These are phyloP conservation scores for Telenomus remus DNA, from an alignment of 1,140 invertebrate genomes.

Conservation along the genomic window DNA sequence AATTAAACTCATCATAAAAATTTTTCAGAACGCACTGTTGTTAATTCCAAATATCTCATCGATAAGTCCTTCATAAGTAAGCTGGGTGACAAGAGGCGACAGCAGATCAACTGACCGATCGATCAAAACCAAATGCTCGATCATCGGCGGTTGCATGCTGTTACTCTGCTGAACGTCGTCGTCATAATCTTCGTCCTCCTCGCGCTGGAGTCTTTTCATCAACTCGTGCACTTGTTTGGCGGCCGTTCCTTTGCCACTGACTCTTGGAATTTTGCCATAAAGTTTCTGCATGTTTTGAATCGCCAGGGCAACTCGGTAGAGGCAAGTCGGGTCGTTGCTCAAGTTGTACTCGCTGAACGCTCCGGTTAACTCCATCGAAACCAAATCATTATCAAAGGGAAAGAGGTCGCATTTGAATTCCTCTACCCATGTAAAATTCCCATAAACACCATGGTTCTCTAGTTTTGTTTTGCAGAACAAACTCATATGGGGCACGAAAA, in stretches of 20 bases:
- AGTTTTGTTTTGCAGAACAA: slow-evolving; percentile 90
- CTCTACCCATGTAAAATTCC: slow-evolving; percentile 85
- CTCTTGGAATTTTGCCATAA: slow-evolving; percentile 91
- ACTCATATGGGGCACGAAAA: slow-evolving; percentile 92
- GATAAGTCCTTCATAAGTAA: slow-evolving; percentile 98
- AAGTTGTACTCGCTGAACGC: slow-evolving; percentile 88
- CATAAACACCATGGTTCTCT: slow-evolving; percentile 87
- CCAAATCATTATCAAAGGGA: slow-evolving; percentile 93
- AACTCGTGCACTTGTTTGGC: slow-evolving; percentile 93
- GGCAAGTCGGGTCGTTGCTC: slow-evolving; percentile 90
- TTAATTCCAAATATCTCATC: slow-evolving; percentile 91
- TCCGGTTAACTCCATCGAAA: slow-evolving; percentile 92
- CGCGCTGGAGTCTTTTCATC: slow-evolving; percentile 85
- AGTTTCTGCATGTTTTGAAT: slow-evolving; percentile 89
- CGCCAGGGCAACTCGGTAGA: slow-evolving; percentile 92
- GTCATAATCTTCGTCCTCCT: slow-evolving; percentile 80
- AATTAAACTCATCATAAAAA: no score
- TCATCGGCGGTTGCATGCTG: slow-evolving; percentile 71
- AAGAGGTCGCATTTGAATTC: slow-evolving; percentile 92
- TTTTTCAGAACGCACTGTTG: slow-evolving; percentile 77
- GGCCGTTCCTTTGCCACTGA: slow-evolving; percentile 92
- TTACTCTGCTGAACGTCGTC: slow-evolving; percentile 59
- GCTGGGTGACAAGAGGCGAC: slow-evolving; percentile 93
- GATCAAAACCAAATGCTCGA: slow-evolving; percentile 91
- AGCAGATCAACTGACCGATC: slow-evolving; percentile 94